Evolutionary conservation across 2,797 vertebrate species (phyloP).

Genomic region (Darevskia mixta): DNA sequence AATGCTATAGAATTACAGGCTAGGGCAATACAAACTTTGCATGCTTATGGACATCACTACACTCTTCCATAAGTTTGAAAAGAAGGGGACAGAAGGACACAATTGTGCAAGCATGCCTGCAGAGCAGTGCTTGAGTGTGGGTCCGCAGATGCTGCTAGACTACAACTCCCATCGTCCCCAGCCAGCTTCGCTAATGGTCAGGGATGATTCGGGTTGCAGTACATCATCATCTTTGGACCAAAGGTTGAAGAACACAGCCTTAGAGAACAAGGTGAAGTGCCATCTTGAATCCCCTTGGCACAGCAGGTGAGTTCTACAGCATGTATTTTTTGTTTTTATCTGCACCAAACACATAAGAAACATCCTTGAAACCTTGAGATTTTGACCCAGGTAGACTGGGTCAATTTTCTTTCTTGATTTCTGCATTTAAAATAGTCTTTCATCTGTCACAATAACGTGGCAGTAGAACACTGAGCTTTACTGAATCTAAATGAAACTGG

Average conservation of each 20-base stretch:
- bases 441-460: conserved; percentile 43
- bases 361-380: conserved; percentile 25
- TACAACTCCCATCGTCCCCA: no score
- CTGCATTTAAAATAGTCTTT: conserved; percentile 47
- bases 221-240: no score
- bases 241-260: background rate
- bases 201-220: no score
- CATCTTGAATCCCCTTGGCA: background rate
- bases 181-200: no score
- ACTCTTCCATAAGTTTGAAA: background rate
- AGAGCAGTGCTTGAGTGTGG: no score
- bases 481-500: conserved; percentile 48
- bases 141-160: no score
- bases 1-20: background rate
- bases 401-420: conserved; percentile 35
- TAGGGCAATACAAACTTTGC: background rate
- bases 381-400: conserved; percentile 42
- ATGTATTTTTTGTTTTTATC: conserved; percentile 11
- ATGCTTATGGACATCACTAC: background rate
- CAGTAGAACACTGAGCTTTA: conserved; percentile 36
- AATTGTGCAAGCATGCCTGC: conserved; percentile 1
- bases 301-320: conserved; percentile 12
- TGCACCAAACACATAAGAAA: conserved; percentile 30
- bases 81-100: background rate
- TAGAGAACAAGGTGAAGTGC: conserved; percentile 32